Conservation (phyloP, 2,888 invertebrate genomes). For the Cosmorhoe ocellata region DNA sequence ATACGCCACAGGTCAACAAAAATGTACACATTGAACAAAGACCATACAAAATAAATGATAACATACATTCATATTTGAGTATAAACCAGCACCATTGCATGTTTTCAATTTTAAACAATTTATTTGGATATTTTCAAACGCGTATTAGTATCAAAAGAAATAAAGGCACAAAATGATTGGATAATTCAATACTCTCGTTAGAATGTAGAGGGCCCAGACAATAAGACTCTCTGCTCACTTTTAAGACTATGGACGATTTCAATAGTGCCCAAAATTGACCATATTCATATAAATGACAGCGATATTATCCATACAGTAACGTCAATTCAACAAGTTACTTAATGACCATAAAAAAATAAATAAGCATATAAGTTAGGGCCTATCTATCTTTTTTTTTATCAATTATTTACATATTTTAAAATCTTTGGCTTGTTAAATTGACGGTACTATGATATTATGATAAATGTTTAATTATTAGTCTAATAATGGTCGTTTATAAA, state of each 20-base stretch:
- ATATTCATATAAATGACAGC: conserved; percentile 5
- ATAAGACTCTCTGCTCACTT: not conserved
- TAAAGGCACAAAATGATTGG: conserved; percentile 18
- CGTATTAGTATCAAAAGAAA: conserved; percentile 8
- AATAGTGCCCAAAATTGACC: not conserved
- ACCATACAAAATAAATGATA: no score
- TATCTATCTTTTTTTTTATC: no score
- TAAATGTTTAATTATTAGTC: conserved; percentile 9
- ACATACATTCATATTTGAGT: no score
- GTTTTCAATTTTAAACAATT: not conserved
- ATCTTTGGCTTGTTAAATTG: not conserved
- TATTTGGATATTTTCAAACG: not conserved
- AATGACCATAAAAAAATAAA: no score
- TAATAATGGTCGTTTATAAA: conserved; percentile 19
- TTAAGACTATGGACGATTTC: conserved; percentile 1
- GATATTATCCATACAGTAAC: not conserved
- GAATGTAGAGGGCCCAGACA: not conserved
- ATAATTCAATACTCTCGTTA: conserved; percentile 8
- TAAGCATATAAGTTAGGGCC: no score
- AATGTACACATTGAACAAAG: no score
- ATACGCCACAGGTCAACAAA: no score
- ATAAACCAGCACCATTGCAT: not conserved
- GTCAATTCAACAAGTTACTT: not conserved
- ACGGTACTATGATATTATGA: not conserved
- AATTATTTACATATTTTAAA: not conserved